Evolutionary conservation across 2,797 vertebrate genomes (phyloP).

Genomic region (Pristis pectinata): DNA sequence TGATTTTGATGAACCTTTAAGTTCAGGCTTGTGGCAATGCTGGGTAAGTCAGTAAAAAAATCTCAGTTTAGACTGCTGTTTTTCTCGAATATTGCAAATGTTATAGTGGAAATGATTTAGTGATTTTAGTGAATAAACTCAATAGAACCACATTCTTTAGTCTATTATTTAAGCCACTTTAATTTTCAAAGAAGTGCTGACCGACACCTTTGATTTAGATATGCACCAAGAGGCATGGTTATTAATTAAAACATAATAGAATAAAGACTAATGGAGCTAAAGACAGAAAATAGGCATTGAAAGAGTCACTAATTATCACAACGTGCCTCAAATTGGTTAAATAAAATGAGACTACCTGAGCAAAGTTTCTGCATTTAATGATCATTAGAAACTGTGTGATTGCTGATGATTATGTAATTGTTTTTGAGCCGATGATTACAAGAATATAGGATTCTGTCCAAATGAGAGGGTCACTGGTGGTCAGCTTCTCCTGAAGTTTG

Average conservation of each 20-base stretch:
- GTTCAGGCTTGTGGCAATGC: neutral
- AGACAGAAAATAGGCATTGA: neutral
- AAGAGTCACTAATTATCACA: neutral
- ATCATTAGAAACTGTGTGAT: neutral
- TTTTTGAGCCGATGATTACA: neutral
- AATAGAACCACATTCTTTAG: neutral
- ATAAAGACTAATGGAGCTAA: neutral
- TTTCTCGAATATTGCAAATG: neutral
- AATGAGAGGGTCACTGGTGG: neutral
- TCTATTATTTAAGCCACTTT: neutral
- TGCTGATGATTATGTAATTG: neutral
- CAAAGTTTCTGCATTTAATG: neutral
- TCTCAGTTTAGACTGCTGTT: neutral
- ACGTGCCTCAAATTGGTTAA: neutral
- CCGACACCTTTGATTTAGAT: neutral
- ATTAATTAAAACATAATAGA: neutral
- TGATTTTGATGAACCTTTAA: neutral
- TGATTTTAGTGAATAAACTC: neutral
- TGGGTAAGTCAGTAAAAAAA: constrained; percentile 5
- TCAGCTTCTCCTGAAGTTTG: neutral
- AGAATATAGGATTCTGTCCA: neutral
- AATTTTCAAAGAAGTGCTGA: neutral
- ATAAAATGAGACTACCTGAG: neutral
- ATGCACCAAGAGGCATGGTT: neutral
- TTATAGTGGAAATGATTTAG: neutral